Evolutionary conservation across 2,888 invertebrate species (phyloP).

Genomic region (Agrotis exclamationis): DNA sequence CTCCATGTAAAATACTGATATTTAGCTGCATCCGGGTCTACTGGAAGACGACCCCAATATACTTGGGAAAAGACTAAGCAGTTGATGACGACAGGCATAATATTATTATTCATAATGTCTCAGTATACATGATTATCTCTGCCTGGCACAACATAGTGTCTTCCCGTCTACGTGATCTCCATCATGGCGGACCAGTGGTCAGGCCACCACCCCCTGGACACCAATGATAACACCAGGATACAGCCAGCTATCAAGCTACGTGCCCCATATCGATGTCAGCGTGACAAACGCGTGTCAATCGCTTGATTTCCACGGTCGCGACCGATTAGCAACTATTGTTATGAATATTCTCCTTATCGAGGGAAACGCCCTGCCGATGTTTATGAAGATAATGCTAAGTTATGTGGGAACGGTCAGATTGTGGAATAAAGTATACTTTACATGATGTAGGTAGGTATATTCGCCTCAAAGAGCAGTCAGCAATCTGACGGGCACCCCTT

Average conservation of each 20-base stretch:
- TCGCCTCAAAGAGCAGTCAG: no score
- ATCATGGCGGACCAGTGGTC: not conserved
- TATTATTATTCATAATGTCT: no score
- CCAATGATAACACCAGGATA: conserved; percentile 36
- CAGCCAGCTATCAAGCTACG: not conserved
- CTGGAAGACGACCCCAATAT: no score
- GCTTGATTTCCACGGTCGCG: conserved; percentile 18
- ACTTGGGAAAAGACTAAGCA: not conserved
- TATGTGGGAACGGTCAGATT: conserved; percentile 43
- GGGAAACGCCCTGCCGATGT: conserved; percentile 46
- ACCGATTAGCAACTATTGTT: conserved; percentile 36
- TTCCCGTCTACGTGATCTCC: conserved; percentile 18
- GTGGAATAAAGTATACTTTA: not conserved
- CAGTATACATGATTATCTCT: not conserved
- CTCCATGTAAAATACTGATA: no score
- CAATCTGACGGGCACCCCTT: no score
- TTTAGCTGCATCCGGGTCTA: no score
- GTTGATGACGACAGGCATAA: not conserved
- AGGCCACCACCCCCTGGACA: conserved; percentile 17
- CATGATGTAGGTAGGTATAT: no score
- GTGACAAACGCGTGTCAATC: conserved; percentile 41
- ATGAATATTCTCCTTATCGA: conserved; percentile 27
- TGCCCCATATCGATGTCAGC: conserved; percentile 12
- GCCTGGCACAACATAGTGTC: no score
- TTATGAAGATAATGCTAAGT: conserved; percentile 30